A percentile compares a stretch with the other conserved stretches of the same genome.
Conservation (phyloP, 2,888 invertebrate species). For the Trichogramma evanescens region DNA sequence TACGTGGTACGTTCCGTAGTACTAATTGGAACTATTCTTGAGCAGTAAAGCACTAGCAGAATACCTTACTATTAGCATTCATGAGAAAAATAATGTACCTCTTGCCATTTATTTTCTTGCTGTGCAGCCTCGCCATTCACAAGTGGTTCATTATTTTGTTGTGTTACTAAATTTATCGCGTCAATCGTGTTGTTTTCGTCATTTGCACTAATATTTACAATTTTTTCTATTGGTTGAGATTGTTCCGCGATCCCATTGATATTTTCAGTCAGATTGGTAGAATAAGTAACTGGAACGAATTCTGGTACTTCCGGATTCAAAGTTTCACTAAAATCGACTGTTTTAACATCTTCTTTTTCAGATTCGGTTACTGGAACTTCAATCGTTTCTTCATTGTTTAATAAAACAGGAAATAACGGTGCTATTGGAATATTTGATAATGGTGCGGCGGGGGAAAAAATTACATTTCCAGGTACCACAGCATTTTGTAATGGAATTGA, state of each 20-base stretch:
- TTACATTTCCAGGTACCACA: background rate
- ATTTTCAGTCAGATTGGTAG: conserved; percentile 20
- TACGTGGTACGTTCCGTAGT: no score
- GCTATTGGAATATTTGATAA: conserved; percentile 65
- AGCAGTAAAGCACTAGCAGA: no score
- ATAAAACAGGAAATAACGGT: conserved; percentile 60
- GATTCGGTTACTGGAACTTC: background rate
- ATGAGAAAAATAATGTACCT: conserved; percentile 44
- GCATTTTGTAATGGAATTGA: no score
- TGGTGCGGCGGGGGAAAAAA: conserved; percentile 52
- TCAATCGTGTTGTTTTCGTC: no score
- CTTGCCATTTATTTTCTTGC: conserved; percentile 53
- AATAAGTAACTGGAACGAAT: conserved; percentile 61
- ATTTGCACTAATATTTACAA: no score
- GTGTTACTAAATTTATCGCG: background rate
- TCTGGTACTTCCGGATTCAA: conserved; percentile 83
- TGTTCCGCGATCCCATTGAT: conserved; percentile 6
- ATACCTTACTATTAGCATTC: no score
- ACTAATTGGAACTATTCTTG: no score
- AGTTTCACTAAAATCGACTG: conserved; percentile 48
- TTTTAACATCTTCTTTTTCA: no score
- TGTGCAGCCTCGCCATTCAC: conserved; percentile 28
- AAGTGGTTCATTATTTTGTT: background rate
- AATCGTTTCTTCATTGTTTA: conserved; percentile 37
- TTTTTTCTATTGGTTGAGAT: background rate